phyloP scores from a whole-genome alignment of 2,797 vertebrate species.

The Gorsachius magnificus region DNA sequence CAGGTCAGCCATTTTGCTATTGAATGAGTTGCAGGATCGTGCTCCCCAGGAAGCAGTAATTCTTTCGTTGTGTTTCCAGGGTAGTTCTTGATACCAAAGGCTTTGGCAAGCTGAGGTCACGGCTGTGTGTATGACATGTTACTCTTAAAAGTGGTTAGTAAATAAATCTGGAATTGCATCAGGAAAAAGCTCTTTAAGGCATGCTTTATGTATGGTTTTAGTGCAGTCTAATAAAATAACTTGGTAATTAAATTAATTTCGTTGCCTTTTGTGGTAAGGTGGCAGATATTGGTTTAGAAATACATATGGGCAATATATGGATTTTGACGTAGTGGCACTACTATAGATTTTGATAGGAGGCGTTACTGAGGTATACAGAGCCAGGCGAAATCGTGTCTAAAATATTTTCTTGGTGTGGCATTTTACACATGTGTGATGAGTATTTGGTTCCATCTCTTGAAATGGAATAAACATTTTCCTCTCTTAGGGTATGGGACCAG shows the following conservation, averaged over 20 bases:
- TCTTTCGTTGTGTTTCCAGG: not conserved
- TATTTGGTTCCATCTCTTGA: not conserved
- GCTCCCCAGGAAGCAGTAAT: not conserved
- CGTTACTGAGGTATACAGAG: not conserved
- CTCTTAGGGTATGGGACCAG: not conserved
- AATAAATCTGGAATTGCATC: not conserved
- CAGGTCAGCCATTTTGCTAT: not conserved
- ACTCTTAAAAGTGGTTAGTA: not conserved
- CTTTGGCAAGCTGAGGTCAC: not conserved
- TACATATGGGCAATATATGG: accelerated
- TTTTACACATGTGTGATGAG: accelerated
- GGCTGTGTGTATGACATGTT: not conserved
- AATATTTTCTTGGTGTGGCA: not conserved
- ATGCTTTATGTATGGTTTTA: not conserved
- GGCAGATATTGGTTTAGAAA: not conserved
- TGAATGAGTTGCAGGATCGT: not conserved
- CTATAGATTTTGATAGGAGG: not conserved
- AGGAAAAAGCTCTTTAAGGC: not conserved
- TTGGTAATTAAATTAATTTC: not conserved
- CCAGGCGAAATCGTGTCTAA: not conserved
- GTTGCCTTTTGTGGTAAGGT: not conserved
- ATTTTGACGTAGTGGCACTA: not conserved
- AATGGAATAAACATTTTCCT: not conserved
- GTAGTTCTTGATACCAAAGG: not conserved
- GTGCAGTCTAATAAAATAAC: not conserved